Percentiles rank a stretch among this genome's conserved stretches.
Evolutionary conservation across 1,140 invertebrate genomes (phyloP).

Genomic region (Tetragonula clypearis): DNA sequence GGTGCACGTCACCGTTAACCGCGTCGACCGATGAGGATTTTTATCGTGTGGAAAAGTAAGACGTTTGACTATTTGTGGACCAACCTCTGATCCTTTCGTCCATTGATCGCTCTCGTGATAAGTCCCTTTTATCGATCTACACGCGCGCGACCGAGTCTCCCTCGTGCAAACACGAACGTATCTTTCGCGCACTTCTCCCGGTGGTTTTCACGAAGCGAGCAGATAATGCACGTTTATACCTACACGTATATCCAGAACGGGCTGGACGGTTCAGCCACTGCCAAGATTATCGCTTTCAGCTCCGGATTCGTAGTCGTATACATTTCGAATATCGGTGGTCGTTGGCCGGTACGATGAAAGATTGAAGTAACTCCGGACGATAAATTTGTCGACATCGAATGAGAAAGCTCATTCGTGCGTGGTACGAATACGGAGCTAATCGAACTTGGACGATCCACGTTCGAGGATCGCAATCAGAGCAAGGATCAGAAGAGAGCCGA

Average conservation of each 20-base stretch:
- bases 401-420: background rate
- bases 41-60: background rate
- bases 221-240: conserved; percentile 64
- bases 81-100: background rate
- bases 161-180: background rate
- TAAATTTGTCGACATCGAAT: background rate
- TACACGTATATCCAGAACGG: conserved; percentile 81
- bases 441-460: conserved; percentile 38
- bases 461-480: conserved; percentile 61
- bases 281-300: conserved; percentile 59
- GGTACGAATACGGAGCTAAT: conserved; percentile 48
- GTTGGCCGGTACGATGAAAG: background rate
- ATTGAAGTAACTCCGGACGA: background rate
- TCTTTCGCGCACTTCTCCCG: conserved; percentile 30
- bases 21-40: background rate
- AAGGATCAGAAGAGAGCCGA: conserved; percentile 71
- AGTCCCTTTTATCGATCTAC: conserved; percentile 44
- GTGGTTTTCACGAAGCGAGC: conserved; percentile 39
- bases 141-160: background rate
- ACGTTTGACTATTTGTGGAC: background rate
- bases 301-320: conserved; percentile 54
- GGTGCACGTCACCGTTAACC: background rate
- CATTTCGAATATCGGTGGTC: background rate
- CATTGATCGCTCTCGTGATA: conserved; percentile 51
- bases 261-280: conserved; percentile 81